Percentiles rank a stretch among this genome's conserved stretches.
Conservation (phyloP, 2,113 vertebrate species). For the Oriolus oriolus region DNA sequence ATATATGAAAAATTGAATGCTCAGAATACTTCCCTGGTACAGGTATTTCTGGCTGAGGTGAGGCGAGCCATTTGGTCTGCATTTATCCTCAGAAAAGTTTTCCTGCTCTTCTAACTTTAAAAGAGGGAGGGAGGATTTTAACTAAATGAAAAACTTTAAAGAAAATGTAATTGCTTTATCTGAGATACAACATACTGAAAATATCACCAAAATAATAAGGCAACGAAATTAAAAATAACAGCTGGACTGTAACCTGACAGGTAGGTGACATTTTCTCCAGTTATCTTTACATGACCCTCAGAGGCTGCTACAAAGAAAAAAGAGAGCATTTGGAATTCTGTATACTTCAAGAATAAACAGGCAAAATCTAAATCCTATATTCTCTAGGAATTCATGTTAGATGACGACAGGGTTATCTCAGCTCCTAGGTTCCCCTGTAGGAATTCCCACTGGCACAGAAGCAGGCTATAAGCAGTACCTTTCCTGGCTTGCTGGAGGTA, state of each 20-base stretch:
- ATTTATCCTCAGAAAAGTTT: not conserved
- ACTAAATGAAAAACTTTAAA: not conserved
- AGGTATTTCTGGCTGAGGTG: not conserved
- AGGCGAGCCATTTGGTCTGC: not conserved
- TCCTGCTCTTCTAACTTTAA: not conserved
- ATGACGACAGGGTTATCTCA: not conserved
- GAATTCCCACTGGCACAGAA: not conserved
- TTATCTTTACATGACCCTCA: not conserved
- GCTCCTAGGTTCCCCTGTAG: not conserved
- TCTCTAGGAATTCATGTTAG: not conserved
- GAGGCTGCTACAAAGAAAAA: not conserved
- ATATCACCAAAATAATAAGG: not conserved
- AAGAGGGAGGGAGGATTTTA: not conserved
- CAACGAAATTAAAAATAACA: not conserved
- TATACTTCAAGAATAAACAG: not conserved
- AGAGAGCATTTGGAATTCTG: not conserved
- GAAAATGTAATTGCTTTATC: not conserved
- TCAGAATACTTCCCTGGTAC: not conserved
- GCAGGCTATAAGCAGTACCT: constrained; percentile 71
- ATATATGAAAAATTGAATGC: not conserved
- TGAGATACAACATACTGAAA: not conserved
- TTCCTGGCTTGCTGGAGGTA: constrained; percentile 86
- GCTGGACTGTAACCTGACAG: not conserved
- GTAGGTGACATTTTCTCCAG: not conserved
- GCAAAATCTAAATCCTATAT: not conserved